A percentile compares a stretch with the other conserved stretches of the same genome.
Evolutionary conservation across 30 jellyfish, hydroid and myxozoan genomes (phyloP).

Genomic region (Rhopilema esculentum): DNA sequence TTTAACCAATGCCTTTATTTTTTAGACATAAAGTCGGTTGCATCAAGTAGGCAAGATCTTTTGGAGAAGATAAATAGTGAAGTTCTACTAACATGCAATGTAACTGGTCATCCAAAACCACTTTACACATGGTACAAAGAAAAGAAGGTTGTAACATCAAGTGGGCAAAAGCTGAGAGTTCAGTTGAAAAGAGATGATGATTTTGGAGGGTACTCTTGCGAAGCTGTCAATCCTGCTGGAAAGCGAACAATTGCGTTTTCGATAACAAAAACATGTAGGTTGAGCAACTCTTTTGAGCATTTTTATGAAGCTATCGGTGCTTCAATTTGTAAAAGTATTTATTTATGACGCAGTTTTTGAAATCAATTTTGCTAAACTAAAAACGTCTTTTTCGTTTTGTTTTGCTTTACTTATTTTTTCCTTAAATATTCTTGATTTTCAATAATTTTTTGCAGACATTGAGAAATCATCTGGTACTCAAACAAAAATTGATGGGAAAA

Average conservation of each 20-base stretch:
- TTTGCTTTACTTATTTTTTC: background rate
- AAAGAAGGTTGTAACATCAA: background rate
- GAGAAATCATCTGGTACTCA: background rate
- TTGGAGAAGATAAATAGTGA: background rate
- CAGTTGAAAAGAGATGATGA: constrained; percentile 3
- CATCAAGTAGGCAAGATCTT: background rate
- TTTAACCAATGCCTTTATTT: background rate
- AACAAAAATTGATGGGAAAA: background rate
- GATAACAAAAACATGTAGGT: constrained; percentile 30
- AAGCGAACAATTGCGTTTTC: constrained; percentile 9
- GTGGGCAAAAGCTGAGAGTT: background rate
- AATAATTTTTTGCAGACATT: background rate
- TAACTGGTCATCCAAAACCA: constrained; percentile 45
- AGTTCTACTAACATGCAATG: constrained; percentile 9
- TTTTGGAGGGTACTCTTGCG: constrained; percentile 53
- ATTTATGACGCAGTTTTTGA: no score
- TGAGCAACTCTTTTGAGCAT: background rate
- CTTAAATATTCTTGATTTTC: background rate
- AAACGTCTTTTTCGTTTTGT: no score
- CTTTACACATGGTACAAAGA: constrained; percentile 36
- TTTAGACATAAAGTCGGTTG: constrained; percentile 17
- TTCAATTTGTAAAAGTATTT: no score
- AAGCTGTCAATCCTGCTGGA: constrained; percentile 56
- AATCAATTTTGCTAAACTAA: no score
- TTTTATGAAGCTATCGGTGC: background rate